A percentile compares a stretch with the other conserved stretches of the same genome.
Evolutionary conservation across 1,140 invertebrate species (phyloP).

Genomic region (Manduca sexta): DNA sequence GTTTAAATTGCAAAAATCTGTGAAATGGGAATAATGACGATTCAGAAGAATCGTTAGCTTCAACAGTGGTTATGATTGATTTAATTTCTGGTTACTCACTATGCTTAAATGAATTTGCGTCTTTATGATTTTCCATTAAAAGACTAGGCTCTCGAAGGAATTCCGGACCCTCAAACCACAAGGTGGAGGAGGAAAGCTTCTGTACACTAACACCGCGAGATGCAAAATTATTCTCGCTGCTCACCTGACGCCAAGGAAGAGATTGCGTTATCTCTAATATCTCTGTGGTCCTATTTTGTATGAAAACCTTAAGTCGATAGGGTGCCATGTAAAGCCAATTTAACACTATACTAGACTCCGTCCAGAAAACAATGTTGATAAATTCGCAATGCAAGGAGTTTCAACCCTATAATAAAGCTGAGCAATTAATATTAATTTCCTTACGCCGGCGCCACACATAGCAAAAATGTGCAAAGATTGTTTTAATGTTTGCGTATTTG

Average conservation of each 20-base stretch:
- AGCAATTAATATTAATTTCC: conserved; percentile 10
- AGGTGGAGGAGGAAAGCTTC: background rate
- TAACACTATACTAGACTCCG: background rate
- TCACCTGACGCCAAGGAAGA: background rate
- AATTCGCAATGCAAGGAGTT: conserved; percentile 3
- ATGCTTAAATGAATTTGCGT: too few species aligned
- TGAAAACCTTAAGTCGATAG: background rate
- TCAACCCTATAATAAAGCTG: conserved; percentile 6
- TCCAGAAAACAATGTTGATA: background rate
- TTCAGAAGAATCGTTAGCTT: too few species aligned
- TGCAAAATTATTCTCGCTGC: too few species aligned
- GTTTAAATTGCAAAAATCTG: too few species aligned
- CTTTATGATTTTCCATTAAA: too few species aligned
- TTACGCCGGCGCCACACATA: too few species aligned
- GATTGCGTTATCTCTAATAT: background rate
- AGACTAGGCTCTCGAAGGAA: background rate
- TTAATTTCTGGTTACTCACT: too few species aligned
- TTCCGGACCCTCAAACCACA: background rate
- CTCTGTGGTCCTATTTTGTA: background rate
- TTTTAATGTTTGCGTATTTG: too few species aligned
- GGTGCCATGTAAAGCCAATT: background rate
- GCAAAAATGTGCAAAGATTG: too few species aligned
- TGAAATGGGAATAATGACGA: too few species aligned
- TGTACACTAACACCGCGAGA: too few species aligned
- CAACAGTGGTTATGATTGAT: too few species aligned